phyloP scores from a whole-genome alignment of 2,888 invertebrate species.

The Serrognathus titanus region DNA sequence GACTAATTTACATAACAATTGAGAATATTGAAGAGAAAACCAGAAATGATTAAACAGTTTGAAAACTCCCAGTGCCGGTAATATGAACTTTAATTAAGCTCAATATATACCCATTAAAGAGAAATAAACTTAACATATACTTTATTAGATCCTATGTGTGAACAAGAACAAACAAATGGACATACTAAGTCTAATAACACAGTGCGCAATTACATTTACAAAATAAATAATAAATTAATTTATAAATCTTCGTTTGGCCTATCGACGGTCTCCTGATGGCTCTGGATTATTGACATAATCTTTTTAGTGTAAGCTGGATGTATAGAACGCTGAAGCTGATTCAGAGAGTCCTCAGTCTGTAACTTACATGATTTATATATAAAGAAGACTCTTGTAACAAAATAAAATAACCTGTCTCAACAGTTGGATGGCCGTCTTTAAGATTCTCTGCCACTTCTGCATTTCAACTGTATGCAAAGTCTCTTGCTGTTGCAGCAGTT shows the following conservation, averaged over 20 bases:
- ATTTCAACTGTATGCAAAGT: constrained; percentile 76
- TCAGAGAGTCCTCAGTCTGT: constrained; percentile 76
- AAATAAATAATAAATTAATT: constrained; percentile 24
- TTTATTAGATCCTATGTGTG: constrained; percentile 23
- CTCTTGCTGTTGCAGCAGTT: constrained; percentile 76
- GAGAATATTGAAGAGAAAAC: too few species aligned
- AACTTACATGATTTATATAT: constrained; percentile 33
- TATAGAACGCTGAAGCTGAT: constrained; percentile 64
- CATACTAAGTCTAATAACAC: constrained; percentile 33
- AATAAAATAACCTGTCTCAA: constrained; percentile 64
- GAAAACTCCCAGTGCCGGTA: too few species aligned
- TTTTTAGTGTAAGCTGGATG: constrained; percentile 55
- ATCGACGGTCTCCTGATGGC: constrained; percentile 29
- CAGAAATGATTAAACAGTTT: too few species aligned
- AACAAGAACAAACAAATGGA: constrained; percentile 39
- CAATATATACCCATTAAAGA: too few species aligned
- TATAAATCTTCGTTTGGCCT: constrained; percentile 25
- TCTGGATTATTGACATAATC: constrained; percentile 50
- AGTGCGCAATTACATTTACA: constrained; percentile 33
- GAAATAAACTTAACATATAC: constrained; percentile 8
- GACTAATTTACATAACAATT: too few species aligned
- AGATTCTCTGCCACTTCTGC: constrained; percentile 75
- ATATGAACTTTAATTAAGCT: too few species aligned
- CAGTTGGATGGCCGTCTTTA: constrained; percentile 67
- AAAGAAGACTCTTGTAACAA: not conserved